These are phyloP conservation scores for Danio rerio DNA, from an alignment of 2,113 vertebrate species.

Conservation along the genomic window DNA sequence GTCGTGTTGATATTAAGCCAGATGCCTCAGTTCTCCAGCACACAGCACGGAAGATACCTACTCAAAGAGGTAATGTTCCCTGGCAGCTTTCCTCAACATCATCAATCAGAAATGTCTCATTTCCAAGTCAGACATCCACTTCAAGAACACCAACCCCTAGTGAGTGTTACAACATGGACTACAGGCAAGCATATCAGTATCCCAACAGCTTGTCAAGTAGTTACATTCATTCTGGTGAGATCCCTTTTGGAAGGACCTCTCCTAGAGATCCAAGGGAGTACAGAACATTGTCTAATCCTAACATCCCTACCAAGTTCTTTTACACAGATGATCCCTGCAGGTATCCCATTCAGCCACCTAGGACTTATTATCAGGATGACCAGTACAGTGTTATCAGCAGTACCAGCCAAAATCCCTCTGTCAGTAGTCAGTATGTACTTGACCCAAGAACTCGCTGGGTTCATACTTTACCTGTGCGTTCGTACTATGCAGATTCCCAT, in stretches of 20 bases:
- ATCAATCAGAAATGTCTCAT: slow-evolving; percentile 78
- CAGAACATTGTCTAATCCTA: slow-evolving; percentile 81
- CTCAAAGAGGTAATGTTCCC: slow-evolving; percentile 68
- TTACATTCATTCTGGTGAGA: slow-evolving; percentile 74
- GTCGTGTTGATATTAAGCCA: slow-evolving; percentile 92
- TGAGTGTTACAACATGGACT: slow-evolving; percentile 87
- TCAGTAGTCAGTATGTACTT: slow-evolving; percentile 70
- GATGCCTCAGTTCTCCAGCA: slow-evolving; percentile 88
- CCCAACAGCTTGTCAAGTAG: slow-evolving; percentile 75
- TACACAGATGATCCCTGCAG: slow-evolving; percentile 84
- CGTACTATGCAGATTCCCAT: slow-evolving; percentile 72
- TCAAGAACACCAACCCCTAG: slow-evolving; percentile 90
- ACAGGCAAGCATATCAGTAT: slow-evolving; percentile 77
- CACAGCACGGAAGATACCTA: slow-evolving; percentile 71
- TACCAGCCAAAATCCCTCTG: slow-evolving; percentile 75
- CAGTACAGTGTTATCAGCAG: slow-evolving; percentile 72
- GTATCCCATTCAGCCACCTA: slow-evolving; percentile 74
- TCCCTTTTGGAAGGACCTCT: slow-evolving; percentile 75
- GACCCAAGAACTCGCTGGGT: slow-evolving; percentile 78
- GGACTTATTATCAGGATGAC: slow-evolving; percentile 81
- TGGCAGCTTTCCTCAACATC: slow-evolving; percentile 79
- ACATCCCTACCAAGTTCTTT: slow-evolving; percentile 88
- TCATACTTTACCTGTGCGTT: slow-evolving; percentile 75
- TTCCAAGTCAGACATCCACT: slow-evolving; percentile 78
- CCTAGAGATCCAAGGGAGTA: slow-evolving; percentile 78